Conservation (phyloP, 2,888 invertebrate species). For the Caradrina clavipalpis region DNA sequence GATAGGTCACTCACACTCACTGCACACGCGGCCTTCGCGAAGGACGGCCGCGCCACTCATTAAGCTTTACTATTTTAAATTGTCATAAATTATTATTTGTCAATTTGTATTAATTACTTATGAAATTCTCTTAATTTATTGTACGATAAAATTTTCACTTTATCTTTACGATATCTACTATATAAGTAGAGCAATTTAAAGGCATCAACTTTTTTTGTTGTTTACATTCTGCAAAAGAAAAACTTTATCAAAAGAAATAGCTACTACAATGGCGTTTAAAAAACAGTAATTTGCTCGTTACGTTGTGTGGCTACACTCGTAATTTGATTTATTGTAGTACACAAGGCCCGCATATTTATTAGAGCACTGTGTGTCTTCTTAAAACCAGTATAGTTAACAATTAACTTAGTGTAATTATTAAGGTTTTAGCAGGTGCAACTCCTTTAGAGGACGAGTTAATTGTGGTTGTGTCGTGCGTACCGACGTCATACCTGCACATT, state of each 20-base stretch:
- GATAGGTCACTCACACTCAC: slow-evolving; percentile 85
- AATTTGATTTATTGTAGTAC: slow-evolving; percentile 55
- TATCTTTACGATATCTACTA: slow-evolving; percentile 4
- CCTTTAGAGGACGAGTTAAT: slow-evolving; percentile 82
- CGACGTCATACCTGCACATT: slow-evolving; percentile 81
- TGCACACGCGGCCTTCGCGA: slow-evolving; percentile 82
- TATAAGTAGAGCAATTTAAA: slow-evolving; percentile 8
- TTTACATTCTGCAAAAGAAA: slow-evolving; percentile 7
- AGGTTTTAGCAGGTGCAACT: slow-evolving; percentile 85
- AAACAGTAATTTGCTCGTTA: slow-evolving; percentile 45
- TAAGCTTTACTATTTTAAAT: slow-evolving; percentile 63
- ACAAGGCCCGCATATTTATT: slow-evolving; percentile 50
- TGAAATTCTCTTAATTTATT: slow-evolving; percentile 23
- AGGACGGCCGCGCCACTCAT: slow-evolving; percentile 78
- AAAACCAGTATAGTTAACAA: slow-evolving; percentile 77
- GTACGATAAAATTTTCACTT: not conserved
- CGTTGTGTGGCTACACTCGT: slow-evolving; percentile 41
- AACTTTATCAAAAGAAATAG: slow-evolving; percentile 17
- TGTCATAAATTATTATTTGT: slow-evolving; percentile 42
- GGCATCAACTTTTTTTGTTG: not conserved
- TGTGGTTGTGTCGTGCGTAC: slow-evolving; percentile 70
- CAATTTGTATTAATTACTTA: slow-evolving; percentile 47
- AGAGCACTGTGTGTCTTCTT: slow-evolving; percentile 59
- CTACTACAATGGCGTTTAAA: slow-evolving; percentile 42
- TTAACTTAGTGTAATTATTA: slow-evolving; percentile 80